Conservation (phyloP, 2,797 vertebrate species). For the Tachyglossus aculeatus region DNA sequence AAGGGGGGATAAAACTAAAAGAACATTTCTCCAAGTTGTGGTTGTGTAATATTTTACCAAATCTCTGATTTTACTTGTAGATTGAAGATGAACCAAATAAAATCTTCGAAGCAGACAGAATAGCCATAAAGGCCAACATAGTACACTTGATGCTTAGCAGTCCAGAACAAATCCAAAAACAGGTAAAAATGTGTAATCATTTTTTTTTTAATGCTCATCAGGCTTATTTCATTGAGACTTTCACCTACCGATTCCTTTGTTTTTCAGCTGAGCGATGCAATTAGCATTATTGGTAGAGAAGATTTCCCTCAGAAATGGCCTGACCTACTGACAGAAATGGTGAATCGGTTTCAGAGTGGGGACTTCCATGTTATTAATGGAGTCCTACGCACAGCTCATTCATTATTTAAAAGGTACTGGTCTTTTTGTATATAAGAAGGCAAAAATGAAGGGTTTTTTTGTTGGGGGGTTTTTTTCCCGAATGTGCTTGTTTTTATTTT, state of each 20-base stretch:
- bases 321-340: constrained; percentile 95
- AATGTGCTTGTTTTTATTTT: not conserved
- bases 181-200: constrained; percentile 75
- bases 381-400: constrained; percentile 94
- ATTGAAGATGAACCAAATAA: constrained; percentile 97
- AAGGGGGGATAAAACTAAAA: too few relatives aligned
- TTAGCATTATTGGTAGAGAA: constrained; percentile 97
- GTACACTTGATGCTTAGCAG: constrained; percentile 97
- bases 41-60: too few relatives aligned
- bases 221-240: not conserved
- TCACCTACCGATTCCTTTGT: not conserved
- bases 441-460: not conserved
- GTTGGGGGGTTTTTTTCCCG: not conserved
- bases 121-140: constrained; percentile 96
- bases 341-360: constrained; percentile 94
- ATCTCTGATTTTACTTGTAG: constrained; percentile 71
- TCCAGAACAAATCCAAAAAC: constrained; percentile 98
- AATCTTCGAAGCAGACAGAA: constrained; percentile 92
- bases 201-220: not conserved
- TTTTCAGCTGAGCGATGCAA: constrained; percentile 92
- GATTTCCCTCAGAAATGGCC: constrained; percentile 99
- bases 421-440: fast-evolving
- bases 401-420: constrained; percentile 92
- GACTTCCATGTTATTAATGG: constrained; percentile 98
- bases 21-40: too few relatives aligned